Evolutionary conservation across 2,888 invertebrate species (phyloP), one percentile per base, ranked within the genome.

Genomic region (Galerucella pusilla): DNA sequence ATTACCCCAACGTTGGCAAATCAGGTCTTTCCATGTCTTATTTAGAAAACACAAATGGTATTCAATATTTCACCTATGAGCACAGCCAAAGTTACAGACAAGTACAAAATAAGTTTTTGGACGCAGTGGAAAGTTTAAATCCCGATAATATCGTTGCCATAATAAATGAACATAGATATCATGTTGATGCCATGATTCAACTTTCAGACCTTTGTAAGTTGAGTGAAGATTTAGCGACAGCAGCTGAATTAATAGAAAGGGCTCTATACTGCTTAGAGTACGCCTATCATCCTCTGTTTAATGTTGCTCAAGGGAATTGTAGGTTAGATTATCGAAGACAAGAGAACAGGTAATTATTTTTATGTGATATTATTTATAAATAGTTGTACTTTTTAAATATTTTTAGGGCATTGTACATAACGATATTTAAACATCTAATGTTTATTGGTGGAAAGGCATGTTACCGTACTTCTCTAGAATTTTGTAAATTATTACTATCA

Each of bases 381-480:
- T 42, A 42, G 35, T 42, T 1, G 35, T 42, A 7, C 35, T 42
- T 42, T 42, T 42, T 9, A 42, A 42, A 42, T 74, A 68, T 75
- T 89, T 88, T 73, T 85, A 92, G 95, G 79, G 90, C 94, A 5
- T 90, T 97, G 78, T 96, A 92, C 85, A 91, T 96, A 73, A 92
- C 95, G 0, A 87, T 97, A 35, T 96, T 96, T 85, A 94, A 94
- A 83, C 95, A 96, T 85, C 89, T 96, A 77, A 90, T 91, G 73
- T 94, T 93, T 84, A 91, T 96, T 72, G 94, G 94, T 45, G 93
- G 93, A 76, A 90, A 94, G 78, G 95, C 96, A 6, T 96, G 96
- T 86, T 93, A 94, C 83, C 90, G 96, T 78, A 96, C 97, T 2
- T 94, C 96, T n/a, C 89, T 97, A 80, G 96, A 97, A 87, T 91